Percentiles rank a stretch among this genome's conserved stretches.
These are phyloP conservation scores for Nothura maculosa DNA, from an alignment of 2,797 vertebrate species.

Conservation along the genomic window DNA sequence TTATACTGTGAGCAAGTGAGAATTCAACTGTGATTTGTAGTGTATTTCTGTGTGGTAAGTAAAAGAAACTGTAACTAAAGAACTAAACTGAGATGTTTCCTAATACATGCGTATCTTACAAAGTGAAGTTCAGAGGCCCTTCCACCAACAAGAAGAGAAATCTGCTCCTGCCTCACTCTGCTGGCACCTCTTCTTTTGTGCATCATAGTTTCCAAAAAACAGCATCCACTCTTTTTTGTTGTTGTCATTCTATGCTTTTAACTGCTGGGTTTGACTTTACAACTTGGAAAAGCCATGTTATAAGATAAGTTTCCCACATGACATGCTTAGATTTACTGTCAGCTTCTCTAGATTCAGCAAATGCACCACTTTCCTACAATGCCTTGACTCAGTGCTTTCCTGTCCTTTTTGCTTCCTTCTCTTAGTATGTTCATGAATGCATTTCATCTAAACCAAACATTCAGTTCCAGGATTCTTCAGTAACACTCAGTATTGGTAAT, in stretches of 20 bases:
- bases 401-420: neutral
- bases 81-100: neutral
- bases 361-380: no score
- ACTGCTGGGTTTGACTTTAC: slow-evolving; percentile 14
- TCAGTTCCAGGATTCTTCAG: neutral
- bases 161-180: neutral
- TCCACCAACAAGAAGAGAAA: neutral
- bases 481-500: neutral
- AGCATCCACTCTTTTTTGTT: neutral
- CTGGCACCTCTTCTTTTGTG: neutral
- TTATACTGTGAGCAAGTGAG: neutral
- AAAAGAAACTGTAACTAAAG: neutral
- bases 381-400: no score
- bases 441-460: neutral
- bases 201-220: neutral
- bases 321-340: neutral
- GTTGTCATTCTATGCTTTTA: neutral
- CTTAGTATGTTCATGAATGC: neutral
- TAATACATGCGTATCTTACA: neutral
- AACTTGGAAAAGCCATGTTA: neutral
- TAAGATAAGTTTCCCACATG: neutral
- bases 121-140: neutral
- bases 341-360: neutral
- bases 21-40: neutral
- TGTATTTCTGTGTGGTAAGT: neutral